Conservation (phyloP, 2,113 vertebrate species). For the Muntiacus muntjak region DNA sequence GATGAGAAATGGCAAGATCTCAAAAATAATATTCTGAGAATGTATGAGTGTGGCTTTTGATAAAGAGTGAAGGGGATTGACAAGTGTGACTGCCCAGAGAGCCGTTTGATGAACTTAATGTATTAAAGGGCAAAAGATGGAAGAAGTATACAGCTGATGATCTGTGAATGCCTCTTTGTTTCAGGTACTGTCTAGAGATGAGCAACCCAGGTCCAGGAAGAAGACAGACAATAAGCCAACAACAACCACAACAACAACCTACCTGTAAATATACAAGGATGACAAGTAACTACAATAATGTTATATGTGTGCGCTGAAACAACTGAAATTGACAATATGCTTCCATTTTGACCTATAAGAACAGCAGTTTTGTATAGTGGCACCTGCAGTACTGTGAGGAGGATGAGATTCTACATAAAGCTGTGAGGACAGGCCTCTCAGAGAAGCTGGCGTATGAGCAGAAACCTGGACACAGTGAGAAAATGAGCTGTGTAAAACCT, state of each 20-base stretch:
- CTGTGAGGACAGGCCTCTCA: not conserved
- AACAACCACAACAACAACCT: not conserved
- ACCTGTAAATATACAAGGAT: not conserved
- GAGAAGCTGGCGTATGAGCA: not conserved
- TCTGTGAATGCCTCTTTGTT: not conserved
- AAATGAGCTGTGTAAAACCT: not conserved
- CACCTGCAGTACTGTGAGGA: not conserved
- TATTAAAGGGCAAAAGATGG: not conserved
- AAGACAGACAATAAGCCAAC: not conserved
- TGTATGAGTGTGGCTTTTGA: too few species aligned
- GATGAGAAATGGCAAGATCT: not conserved
- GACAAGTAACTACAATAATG: not conserved
- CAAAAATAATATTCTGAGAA: not conserved
- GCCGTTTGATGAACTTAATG: not conserved
- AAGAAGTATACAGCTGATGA: not conserved
- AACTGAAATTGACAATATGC: not conserved
- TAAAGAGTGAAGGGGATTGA: not conserved
- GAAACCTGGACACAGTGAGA: not conserved
- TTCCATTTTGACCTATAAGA: not conserved
- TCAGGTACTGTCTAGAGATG: not conserved
- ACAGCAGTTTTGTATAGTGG: not conserved
- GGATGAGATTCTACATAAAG: not conserved
- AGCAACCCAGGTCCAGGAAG: not conserved
- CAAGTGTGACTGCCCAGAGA: not conserved
- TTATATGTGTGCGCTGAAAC: not conserved